These are phyloP conservation scores for Pristionchus mayeri DNA, from an alignment of 2,888 invertebrate genomes.

Conservation along the genomic window DNA sequence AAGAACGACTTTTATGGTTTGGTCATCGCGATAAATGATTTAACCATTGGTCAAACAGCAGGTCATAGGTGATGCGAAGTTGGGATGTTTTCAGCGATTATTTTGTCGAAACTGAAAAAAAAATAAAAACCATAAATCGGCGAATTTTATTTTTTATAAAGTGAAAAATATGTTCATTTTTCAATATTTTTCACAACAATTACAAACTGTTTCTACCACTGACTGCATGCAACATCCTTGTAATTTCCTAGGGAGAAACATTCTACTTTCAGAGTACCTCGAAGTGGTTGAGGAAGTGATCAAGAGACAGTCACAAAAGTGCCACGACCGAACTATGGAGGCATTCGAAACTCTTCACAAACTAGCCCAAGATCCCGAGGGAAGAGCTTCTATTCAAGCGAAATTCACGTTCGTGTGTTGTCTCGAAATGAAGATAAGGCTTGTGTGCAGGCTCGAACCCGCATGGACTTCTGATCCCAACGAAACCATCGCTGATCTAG, in stretches of 20 bases:
- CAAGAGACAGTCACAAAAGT: not conserved
- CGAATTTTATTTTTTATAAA: too few species aligned
- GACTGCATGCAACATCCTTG: too few species aligned
- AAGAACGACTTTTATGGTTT: slow-evolving; percentile 87
- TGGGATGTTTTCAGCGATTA: too few species aligned
- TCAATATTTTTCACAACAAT: too few species aligned
- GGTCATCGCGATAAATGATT: too few species aligned
- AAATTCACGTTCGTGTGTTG: slow-evolving; percentile 26
- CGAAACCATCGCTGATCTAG: not conserved
- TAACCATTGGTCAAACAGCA: not conserved
- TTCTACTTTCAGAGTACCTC: slow-evolving; percentile 30
- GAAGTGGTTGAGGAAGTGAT: slow-evolving; percentile 39
- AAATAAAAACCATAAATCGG: too few species aligned
- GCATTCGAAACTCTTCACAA: not conserved
- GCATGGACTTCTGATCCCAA: not conserved
- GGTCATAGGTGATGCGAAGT: not conserved
- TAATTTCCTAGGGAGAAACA: too few species aligned
- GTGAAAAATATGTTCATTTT: too few species aligned
- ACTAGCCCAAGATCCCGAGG: not conserved
- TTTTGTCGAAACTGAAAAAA: too few species aligned
- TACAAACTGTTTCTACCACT: too few species aligned
- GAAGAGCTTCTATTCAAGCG: not conserved
- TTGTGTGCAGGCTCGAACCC: not conserved
- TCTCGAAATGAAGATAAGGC: not conserved
- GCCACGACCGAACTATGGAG: not conserved